A percentile compares a stretch with the other conserved stretches of the same genome.
These are phyloP conservation scores for Gambusia yucatana DNA, from an alignment of 2,797 vertebrate species.

Conservation along the genomic window DNA sequence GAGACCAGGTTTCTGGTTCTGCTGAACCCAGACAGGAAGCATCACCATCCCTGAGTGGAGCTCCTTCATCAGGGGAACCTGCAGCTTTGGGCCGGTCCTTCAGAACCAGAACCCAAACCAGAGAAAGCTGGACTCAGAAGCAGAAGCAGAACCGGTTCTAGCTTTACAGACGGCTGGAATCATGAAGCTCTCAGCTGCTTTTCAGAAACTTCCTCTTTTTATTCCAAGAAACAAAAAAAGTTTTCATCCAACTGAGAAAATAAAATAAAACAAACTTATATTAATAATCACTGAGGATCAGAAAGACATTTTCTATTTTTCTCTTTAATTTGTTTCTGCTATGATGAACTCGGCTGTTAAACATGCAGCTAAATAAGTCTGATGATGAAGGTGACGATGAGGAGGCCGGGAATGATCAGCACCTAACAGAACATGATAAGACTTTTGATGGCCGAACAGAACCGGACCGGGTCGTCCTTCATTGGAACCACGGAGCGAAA, in stretches of 20 bases:
- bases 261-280: conserved; percentile 88
- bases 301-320: conserved; percentile 81
- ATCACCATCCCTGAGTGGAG: neutral
- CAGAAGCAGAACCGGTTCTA: neutral
- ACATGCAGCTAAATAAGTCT: conserved; percentile 89
- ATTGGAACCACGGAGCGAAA: conserved; percentile 25
- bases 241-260: conserved; percentile 85
- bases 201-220: conserved; percentile 86
- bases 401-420: neutral
- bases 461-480: conserved; percentile 17
- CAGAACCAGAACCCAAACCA: neutral
- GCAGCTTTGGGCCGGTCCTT: neutral
- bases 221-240: conserved; percentile 82
- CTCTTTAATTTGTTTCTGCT: conserved; percentile 68
- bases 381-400: conserved; percentile 70
- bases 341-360: conserved; percentile 83
- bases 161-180: neutral
- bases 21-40: no score
- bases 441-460: conserved; percentile 30
- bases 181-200: conserved; percentile 30
- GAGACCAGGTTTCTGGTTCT: neutral
- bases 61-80: neutral
- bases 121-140: neutral
- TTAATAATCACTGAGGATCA: conserved; percentile 85
- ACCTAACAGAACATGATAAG: conserved; percentile 35